Evolutionary conservation across 2,113 vertebrate species (phyloP).

Genomic region (Zosterops lateralis): DNA sequence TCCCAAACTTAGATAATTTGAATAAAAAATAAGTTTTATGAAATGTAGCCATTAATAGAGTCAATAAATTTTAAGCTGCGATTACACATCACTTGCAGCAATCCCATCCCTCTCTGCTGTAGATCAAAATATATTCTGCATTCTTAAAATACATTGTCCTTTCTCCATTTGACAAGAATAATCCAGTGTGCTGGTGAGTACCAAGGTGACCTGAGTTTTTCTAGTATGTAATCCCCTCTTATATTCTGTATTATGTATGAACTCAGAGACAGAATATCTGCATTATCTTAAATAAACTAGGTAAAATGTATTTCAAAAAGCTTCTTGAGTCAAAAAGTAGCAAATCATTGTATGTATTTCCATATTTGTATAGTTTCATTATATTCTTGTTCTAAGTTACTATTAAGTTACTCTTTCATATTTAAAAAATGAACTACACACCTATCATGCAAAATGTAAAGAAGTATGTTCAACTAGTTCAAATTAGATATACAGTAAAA

Average conservation of each 20-base stretch:
- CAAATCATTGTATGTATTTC: constrained; percentile 69
- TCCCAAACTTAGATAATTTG: neutral
- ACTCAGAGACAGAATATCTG: constrained; percentile 45
- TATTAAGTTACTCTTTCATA: constrained; percentile 56
- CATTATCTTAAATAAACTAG: constrained; percentile 49
- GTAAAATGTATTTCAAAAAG: constrained; percentile 64
- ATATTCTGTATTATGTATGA: neutral
- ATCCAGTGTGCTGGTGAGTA: neutral
- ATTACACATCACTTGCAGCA: neutral
- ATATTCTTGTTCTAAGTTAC: constrained; percentile 62
- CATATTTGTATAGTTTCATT: constrained; percentile 67
- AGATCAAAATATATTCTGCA: neutral
- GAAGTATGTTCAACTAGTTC: constrained; percentile 65
- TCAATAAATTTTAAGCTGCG: neutral
- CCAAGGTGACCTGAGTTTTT: neutral
- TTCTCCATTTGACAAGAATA: neutral
- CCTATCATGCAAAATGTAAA: constrained; percentile 70
- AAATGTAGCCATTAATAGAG: neutral
- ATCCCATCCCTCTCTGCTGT: neutral
- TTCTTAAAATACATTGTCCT: neutral
- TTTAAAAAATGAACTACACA: constrained; percentile 68
- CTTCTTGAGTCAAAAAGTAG: constrained; percentile 66
- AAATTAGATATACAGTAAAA: constrained; percentile 69
- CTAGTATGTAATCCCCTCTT: neutral
- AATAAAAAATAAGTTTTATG: neutral